Evolutionary conservation across 2,113 vertebrate genomes (phyloP).

Genomic region (Puffinus mauretanicus): DNA sequence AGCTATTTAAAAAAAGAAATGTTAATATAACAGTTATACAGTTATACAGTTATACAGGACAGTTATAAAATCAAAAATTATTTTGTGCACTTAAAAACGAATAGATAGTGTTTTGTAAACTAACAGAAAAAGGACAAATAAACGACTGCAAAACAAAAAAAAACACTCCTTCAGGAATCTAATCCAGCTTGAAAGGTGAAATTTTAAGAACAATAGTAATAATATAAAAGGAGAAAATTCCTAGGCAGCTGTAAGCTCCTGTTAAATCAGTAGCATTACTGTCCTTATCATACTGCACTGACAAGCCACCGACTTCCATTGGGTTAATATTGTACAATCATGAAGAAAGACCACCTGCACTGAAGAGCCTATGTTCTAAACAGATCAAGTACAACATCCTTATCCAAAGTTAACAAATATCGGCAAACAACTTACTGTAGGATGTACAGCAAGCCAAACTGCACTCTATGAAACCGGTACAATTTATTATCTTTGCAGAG

Average conservation of each 20-base stretch:
- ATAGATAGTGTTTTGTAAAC: not conserved
- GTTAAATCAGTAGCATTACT: not conserved
- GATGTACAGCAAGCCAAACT: not conserved
- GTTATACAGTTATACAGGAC: no score
- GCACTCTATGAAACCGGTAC: not conserved
- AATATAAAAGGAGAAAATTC: not conserved
- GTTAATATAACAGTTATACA: no score
- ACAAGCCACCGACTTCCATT: not conserved
- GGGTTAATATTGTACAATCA: not conserved
- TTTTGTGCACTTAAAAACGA: not conserved
- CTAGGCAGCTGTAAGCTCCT: not conserved
- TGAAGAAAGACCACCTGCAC: not conserved
- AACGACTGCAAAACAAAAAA: not conserved
- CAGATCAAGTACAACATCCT: not conserved
- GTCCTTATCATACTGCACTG: not conserved
- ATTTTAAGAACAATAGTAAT: not conserved
- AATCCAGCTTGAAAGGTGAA: not conserved
- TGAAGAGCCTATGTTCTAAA: not conserved
- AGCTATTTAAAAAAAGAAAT: not conserved
- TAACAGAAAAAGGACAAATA: not conserved
- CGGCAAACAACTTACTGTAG: not conserved
- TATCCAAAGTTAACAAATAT: not conserved
- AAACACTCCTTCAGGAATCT: not conserved
- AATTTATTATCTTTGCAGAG: not conserved
- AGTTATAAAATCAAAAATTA: not conserved